Evolutionary conservation across 2,888 invertebrate genomes (phyloP).

Genomic region (Ormyrus thymus): DNA sequence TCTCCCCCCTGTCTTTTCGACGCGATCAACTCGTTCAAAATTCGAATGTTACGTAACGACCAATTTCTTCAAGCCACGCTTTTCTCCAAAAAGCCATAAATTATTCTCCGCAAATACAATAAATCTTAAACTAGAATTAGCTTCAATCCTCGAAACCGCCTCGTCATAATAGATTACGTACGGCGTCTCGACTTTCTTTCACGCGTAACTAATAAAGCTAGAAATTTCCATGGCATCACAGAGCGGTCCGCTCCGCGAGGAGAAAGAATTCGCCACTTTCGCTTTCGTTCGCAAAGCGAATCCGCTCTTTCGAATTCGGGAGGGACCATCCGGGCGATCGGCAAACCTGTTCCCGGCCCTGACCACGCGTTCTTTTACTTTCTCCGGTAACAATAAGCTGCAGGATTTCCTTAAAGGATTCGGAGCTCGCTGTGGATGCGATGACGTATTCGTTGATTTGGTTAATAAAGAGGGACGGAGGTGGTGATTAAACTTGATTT

Average conservation of each 20-base stretch:
- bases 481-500: no score
- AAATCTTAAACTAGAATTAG: no score
- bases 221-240: not conserved
- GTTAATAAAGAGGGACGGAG: no score
- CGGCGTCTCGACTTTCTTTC: constrained; percentile 1
- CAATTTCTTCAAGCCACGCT: no score
- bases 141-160: not conserved
- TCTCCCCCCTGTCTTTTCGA: no score
- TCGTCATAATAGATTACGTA: not conserved
- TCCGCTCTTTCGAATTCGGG: constrained; percentile 32
- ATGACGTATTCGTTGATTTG: constrained; percentile 11
- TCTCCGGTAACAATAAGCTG: constrained; percentile 51
- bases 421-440: constrained; percentile 11
- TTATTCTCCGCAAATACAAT: no score
- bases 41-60: no score
- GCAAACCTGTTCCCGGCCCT: constrained; percentile 47
- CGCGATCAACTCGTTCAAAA: no score
- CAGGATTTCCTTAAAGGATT: constrained; percentile 46
- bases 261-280: constrained; percentile 30
- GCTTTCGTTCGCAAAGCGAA: constrained; percentile 24
- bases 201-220: not conserved
- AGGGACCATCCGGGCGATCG: constrained; percentile 17
- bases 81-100: no score
- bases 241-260: no score
- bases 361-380: constrained; percentile 42